Evolutionary conservation across 2,113 vertebrate genomes (phyloP).

Genomic region (Phainopepla nitens): DNA sequence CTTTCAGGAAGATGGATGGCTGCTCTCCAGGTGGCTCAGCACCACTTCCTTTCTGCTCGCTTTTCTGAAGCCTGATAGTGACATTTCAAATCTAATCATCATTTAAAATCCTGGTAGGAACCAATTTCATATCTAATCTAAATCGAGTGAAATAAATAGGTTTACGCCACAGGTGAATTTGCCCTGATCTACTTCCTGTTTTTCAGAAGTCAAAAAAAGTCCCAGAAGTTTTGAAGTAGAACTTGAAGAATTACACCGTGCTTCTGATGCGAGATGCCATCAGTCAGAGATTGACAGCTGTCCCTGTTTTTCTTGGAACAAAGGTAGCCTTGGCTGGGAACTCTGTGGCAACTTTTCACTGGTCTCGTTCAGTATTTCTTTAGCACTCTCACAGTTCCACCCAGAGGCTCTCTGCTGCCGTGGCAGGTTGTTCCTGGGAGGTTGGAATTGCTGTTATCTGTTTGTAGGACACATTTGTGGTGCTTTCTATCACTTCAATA

Average conservation of each 20-base stretch:
- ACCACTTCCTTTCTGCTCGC: neutral
- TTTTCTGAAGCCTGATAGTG: neutral
- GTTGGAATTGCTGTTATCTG: neutral
- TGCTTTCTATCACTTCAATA: neutral
- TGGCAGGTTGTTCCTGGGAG: neutral
- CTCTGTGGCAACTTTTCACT: neutral
- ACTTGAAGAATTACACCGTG: neutral
- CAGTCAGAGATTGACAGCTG: neutral
- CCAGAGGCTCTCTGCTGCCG: neutral
- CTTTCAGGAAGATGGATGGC: constrained; percentile 19
- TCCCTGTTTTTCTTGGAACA: neutral
- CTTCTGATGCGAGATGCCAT: neutral
- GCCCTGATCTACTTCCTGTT: neutral
- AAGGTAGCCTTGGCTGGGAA: neutral
- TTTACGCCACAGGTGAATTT: neutral
- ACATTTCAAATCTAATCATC: constrained; percentile 25
- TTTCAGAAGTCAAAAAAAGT: neutral
- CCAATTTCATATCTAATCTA: constrained; percentile 23
- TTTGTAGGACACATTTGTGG: neutral
- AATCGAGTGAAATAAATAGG: neutral
- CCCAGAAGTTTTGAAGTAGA: neutral
- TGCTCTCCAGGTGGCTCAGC: neutral
- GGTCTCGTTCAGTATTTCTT: neutral
- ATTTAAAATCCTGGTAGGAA: constrained; percentile 12
- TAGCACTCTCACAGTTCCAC: neutral